Evolutionary conservation across 2,113 vertebrate species (phyloP).

Genomic region (Chloebia gouldiae): DNA sequence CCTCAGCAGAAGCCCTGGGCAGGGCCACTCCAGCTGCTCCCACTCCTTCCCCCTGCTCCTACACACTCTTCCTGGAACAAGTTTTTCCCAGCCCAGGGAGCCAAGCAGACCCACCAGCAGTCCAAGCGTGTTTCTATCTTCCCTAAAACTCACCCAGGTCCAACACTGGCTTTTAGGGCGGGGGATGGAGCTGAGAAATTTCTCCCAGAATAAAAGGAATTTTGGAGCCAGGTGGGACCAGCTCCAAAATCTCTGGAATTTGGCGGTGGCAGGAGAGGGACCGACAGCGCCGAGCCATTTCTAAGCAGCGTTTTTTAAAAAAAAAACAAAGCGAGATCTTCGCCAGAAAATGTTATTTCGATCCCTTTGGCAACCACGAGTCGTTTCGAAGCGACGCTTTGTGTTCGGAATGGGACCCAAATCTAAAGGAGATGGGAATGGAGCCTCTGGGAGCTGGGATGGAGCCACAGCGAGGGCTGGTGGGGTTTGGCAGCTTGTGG

Average conservation of each 20-base stretch:
- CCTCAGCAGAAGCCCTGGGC: neutral
- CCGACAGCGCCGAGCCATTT: neutral
- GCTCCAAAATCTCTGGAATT: neutral
- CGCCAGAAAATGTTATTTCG: slow-evolving; percentile 39
- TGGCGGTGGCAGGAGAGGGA: neutral
- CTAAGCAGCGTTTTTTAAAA: neutral
- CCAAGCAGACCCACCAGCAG: neutral
- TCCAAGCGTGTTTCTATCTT: neutral
- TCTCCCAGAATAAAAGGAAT: neutral
- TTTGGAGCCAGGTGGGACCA: neutral
- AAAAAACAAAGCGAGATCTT: neutral
- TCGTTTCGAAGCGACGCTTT: neutral
- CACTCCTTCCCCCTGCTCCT: neutral
- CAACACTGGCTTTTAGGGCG: neutral
- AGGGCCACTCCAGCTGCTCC: neutral
- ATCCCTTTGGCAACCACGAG: neutral
- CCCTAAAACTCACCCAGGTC: neutral
- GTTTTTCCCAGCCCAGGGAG: neutral
- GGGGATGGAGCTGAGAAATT: neutral
- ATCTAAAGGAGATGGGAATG: neutral
- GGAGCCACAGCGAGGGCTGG: rapidly evolving
- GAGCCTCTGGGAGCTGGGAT: neutral
- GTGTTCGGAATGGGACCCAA: neutral
- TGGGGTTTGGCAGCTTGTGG: rapidly evolving
- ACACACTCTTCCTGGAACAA: neutral